Base-by-base conservation (phyloP, 2,888 invertebrate genomes). In the Pyrrhia umbra region DNA sequence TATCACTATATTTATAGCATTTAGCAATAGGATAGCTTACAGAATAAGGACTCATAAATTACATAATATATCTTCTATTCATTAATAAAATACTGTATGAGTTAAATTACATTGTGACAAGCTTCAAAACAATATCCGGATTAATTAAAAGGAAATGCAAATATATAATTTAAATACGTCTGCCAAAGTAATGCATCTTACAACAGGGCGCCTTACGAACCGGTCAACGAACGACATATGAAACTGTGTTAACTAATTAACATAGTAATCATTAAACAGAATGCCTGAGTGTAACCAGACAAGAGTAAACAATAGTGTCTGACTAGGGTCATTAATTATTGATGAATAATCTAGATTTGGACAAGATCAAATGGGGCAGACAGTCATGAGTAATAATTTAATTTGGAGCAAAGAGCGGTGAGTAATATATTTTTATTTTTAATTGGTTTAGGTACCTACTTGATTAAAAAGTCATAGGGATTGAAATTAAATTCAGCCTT, bases 171-270 rank as follows among this genome's bases (percentile, higher is more conserved):
- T 39, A 47, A 60, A 70, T 65, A 46, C 18, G 15, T 6, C 2
- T 21, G 16, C 40, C 15, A 4, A 54, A 39, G 27, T 16, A 6
- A 52, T 57, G 49, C 52, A 39, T 15, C 6, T 15, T 37, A 13
- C 20, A 54, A 3, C 30, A 54, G 4, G 49, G 27, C 49, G 59
- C 27, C 45, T 39, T 27, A 4, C 13, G n/a, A 21, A 39, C 16
- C 39, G 63, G 72, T 72, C 72, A 72, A 51, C 18, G 67, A 61
- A 68, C 69, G 51, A 61, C 47, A 40, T 34, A 6, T 64, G 13
- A 27, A 72, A 70, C 47, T 70, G 66, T 66, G 61, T 45, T 66
- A 58, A 54, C 42, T 39, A 13, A 66, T 63, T 50, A 56, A 60
- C 60, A 65, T 65, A 60, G 40, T 6, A 39, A 39, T 25, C 27